Evolutionary conservation across 2,113 vertebrate species (phyloP), one percentile per base, ranked within the genome.

Genomic region (Ammodramus savannarum): DNA sequence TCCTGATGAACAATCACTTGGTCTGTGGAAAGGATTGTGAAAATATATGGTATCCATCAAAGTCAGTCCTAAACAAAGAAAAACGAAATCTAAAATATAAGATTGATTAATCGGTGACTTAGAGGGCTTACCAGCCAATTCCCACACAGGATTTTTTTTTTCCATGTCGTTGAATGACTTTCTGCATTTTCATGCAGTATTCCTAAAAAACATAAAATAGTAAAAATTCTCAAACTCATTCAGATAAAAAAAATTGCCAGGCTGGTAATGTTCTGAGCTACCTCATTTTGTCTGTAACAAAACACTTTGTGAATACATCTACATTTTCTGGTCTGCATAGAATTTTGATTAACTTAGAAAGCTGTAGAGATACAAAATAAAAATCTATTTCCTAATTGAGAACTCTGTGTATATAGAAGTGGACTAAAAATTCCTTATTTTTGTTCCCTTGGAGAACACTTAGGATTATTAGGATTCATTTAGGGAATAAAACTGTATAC

Each of bases 21-120:
- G 29, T 93, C 22, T 86, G 68, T 54, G 58, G 39, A 66, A 90
- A 87, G 20, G 14, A 66, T 63, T 90, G 49, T 81, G 84, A 86
- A 95, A 93, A 94, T 77, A 86, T 62, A 52, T 74, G 23, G 29
- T 74, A 94, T 93, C 81, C 31, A 93, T 95, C 90, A 95, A 95
- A 89, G 89, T 90, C 89, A 90, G 36, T 75, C 67, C 43, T 48
- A 84, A 95, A 88, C 31, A 76, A 86, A 93, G 90, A 91, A 87
- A 92, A 95, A 96, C 76, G 34, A 91, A 93, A 93, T 73, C 32
- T 73, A 65, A 86, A 84, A 49, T 49, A 31, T n/a, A 62, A 48
- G 52, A 88, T 68, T 48, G 86, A 92, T 92, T 92, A 79, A 75
- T 49, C 0, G 0, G 43, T 68, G 61, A 16, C 41, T 92, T 81